Conservation (phyloP, 2,113 vertebrate genomes). For the Nesoenas mayeri region DNA sequence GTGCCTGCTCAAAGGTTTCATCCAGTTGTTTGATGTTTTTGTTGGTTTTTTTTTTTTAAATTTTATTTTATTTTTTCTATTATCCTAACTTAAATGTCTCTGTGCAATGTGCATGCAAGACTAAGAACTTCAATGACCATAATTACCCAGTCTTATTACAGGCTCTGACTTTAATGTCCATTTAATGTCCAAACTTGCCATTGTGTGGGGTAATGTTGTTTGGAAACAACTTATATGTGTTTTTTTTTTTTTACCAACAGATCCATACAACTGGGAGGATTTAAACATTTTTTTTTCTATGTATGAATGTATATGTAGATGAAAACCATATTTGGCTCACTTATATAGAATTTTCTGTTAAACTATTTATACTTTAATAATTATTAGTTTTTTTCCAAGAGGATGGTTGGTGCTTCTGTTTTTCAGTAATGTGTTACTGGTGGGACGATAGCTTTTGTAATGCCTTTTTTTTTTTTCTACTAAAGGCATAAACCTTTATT, state of each 20-base stretch:
- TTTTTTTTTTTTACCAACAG: background rate
- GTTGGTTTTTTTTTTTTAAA: too few relatives aligned
- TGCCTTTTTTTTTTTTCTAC: background rate
- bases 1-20: background rate
- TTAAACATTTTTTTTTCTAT: background rate
- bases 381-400: background rate
- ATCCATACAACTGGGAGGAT: rapidly evolving
- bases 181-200: background rate
- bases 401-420: background rate
- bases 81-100: background rate
- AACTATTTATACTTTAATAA: background rate
- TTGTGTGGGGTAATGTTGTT: background rate
- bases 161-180: background rate
- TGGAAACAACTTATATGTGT: background rate
- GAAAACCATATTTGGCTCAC: background rate
- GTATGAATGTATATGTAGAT: background rate
- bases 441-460: background rate
- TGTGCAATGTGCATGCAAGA: background rate
- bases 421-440: background rate
- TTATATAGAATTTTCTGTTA: background rate
- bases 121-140: background rate
- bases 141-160: background rate
- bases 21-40: background rate
- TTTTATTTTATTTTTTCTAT: background rate
- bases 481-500: background rate